Conservation (phyloP, 2,797 vertebrate genomes). For the Otolemur crassicaudatus region DNA sequence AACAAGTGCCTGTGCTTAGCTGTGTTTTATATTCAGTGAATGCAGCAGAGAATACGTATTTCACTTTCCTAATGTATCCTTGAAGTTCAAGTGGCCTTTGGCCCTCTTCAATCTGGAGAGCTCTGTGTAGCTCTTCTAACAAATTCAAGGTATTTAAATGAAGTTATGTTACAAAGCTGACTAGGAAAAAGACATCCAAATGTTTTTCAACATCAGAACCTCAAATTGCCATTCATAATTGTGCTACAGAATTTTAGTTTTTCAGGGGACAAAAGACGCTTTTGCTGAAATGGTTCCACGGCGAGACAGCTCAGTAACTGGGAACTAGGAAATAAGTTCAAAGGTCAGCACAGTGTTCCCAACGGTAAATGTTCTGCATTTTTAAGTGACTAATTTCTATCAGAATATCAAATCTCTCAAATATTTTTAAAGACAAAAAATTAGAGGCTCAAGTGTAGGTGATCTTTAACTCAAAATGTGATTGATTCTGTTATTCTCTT, state of each 20-base stretch:
- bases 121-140: constrained; percentile 21
- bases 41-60: not conserved
- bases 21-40: constrained; percentile 38
- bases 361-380: not conserved
- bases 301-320: not conserved
- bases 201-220: constrained; percentile 23
- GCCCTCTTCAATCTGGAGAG: constrained; percentile 47
- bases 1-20: constrained; percentile 21
- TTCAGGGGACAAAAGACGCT: not conserved
- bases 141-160: constrained; percentile 62
- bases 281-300: constrained; percentile 52
- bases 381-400: constrained; percentile 4
- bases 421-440: constrained; percentile 8
- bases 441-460: not conserved
- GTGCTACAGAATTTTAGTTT: not conserved
- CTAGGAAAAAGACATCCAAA: constrained; percentile 42
- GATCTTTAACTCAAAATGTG: not conserved
- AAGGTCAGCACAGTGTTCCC: not conserved
- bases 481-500: not conserved
- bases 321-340: not conserved
- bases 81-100: constrained; percentile 69
- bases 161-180: constrained; percentile 57
- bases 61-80: constrained; percentile 41
- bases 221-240: constrained; percentile 41
- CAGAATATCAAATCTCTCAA: not conserved